phyloP scores from a whole-genome alignment of 2,888 invertebrate genomes.

The Pachycephus smyrnensis region DNA sequence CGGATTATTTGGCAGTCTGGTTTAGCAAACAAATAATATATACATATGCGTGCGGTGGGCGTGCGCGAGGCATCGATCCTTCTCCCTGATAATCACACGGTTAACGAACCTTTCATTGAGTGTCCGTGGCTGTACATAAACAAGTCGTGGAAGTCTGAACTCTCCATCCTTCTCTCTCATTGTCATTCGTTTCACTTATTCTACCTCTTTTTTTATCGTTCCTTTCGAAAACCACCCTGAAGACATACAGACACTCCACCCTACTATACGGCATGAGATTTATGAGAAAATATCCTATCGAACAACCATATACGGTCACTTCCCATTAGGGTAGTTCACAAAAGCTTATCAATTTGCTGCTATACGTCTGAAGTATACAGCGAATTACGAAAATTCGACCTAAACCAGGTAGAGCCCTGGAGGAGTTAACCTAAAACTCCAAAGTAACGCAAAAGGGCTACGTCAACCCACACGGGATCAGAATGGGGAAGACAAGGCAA shows the following conservation, averaged over 20 bases:
- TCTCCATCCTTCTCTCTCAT: neutral
- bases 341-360: no score
- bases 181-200: neutral
- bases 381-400: neutral
- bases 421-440: neutral
- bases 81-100: neutral
- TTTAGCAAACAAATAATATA: neutral
- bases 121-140: neutral
- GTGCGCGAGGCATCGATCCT: neutral
- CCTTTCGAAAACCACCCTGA: neutral
- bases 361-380: neutral
- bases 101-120: neutral
- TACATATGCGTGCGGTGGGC: neutral
- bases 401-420: neutral
- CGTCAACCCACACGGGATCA: neutral
- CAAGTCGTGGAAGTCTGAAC: neutral
- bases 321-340: neutral
- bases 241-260: neutral
- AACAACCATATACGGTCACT: neutral
- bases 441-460: neutral
- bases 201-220: neutral
- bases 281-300: neutral
- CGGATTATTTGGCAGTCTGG: conserved; percentile 3
- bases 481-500: neutral
- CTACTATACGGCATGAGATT: neutral